phyloP scores from a whole-genome alignment of 2,888 invertebrate genomes.

The Nycteola revayana region DNA sequence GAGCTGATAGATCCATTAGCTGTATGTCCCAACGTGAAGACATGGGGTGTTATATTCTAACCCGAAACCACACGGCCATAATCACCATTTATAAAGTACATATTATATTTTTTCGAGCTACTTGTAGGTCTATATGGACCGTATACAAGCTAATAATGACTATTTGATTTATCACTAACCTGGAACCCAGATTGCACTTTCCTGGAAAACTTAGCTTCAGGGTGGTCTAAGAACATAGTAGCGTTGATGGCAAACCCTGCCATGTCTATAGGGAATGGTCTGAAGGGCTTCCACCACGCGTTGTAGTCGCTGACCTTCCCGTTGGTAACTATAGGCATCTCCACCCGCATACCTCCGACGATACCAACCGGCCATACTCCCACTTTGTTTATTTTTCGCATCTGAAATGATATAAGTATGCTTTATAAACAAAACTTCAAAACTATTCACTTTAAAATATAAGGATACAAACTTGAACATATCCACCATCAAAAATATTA shows the following conservation, averaged over 20 bases:
- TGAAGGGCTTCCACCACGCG: slow-evolving; percentile 93
- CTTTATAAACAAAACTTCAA: no score
- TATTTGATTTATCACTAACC: no score
- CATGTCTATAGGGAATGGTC: slow-evolving; percentile 99
- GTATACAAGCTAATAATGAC: not conserved
- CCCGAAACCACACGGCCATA: no score
- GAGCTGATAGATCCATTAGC: no score
- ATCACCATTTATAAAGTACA: no score
- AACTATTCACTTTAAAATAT: no score
- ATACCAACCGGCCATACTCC: slow-evolving; percentile 98
- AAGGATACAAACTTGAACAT: no score
- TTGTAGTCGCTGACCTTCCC: slow-evolving; percentile 82
- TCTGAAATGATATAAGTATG: slow-evolving; percentile 73
- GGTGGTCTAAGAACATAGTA: slow-evolving; percentile 86
- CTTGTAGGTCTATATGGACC: not conserved
- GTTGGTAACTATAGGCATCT: slow-evolving; percentile 89
- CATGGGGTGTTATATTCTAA: no score
- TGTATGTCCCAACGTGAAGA: no score
- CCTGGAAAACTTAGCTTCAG: slow-evolving; percentile 90
- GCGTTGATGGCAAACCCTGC: slow-evolving; percentile 96
- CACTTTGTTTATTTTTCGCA: slow-evolving; percentile 90
- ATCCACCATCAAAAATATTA: no score
- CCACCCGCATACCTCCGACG: slow-evolving; percentile 96
- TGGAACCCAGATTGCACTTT: slow-evolving; percentile 94
- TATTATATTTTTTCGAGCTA: no score